Conservation (phyloP, 2,888 invertebrate species). For the Lottia gigantea region DNA sequence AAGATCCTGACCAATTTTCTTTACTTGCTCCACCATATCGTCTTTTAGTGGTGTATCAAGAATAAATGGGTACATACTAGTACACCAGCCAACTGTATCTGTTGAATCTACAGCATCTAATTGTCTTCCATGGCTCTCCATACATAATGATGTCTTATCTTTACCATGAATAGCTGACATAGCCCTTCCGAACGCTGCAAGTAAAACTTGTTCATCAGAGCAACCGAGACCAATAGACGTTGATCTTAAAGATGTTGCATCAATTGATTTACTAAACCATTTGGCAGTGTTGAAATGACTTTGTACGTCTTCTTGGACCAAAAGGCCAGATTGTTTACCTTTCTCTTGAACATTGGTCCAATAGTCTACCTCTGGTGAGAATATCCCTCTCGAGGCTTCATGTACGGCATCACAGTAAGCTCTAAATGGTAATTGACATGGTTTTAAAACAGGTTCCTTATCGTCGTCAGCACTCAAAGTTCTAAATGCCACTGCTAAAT, state of each 20-base stretch:
- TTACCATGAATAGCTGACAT: constrained; percentile 1
- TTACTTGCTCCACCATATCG: not conserved
- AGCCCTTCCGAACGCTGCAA: not conserved
- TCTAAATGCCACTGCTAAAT: not conserved
- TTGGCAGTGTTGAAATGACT: not conserved
- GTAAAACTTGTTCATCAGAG: not conserved
- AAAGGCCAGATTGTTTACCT: not conserved
- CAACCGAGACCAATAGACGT: not conserved
- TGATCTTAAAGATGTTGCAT: not conserved
- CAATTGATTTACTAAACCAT: not conserved
- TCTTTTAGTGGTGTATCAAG: constrained; percentile 1
- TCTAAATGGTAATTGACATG: not conserved
- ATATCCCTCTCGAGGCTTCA: not conserved
- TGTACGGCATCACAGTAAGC: not conserved
- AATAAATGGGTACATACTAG: constrained; percentile 5
- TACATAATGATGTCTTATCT: not conserved
- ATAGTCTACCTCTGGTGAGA: not conserved
- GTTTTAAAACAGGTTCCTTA: not conserved
- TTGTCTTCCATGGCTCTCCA: constrained; percentile 2
- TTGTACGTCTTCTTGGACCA: not conserved
- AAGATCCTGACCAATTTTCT: not conserved
- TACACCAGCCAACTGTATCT: constrained; percentile 8
- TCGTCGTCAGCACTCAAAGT: not conserved
- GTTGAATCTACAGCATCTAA: not conserved
- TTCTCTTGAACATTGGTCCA: not conserved